Evolutionary conservation across 2,113 vertebrate species (phyloP).

Genomic region (Crotalus tigris): DNA sequence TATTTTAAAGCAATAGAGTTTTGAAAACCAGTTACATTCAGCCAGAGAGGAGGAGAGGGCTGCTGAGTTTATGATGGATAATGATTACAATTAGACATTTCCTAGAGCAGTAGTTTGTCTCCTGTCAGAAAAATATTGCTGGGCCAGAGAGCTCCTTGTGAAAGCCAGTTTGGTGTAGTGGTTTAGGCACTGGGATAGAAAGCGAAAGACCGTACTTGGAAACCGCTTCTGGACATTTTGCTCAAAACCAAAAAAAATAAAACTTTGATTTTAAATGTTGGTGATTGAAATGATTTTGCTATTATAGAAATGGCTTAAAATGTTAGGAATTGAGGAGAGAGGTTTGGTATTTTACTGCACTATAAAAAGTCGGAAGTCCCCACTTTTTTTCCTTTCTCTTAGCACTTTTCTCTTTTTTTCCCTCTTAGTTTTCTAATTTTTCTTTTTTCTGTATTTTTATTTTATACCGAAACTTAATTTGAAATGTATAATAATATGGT

Average conservation of each 20-base stretch:
- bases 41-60: background rate
- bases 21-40: background rate
- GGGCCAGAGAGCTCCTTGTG: background rate
- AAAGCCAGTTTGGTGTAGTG: background rate
- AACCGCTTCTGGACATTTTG: background rate
- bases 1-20: background rate
- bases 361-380: background rate
- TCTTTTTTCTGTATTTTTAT: background rate
- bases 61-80: background rate
- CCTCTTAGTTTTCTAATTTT: background rate
- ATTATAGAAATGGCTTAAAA: background rate
- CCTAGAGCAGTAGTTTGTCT: background rate
- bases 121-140: background rate
- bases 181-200: background rate
- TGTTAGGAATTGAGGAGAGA: background rate
- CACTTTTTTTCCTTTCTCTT: background rate
- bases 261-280: too few species aligned
- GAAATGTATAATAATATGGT: background rate
- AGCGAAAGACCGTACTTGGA: background rate
- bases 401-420: background rate
- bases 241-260: background rate
- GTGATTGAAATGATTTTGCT: background rate
- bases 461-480: background rate
- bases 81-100: background rate
- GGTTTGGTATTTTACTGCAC: background rate